Conservation (phyloP, 2,113 vertebrate species). For the Conger conger region DNA sequence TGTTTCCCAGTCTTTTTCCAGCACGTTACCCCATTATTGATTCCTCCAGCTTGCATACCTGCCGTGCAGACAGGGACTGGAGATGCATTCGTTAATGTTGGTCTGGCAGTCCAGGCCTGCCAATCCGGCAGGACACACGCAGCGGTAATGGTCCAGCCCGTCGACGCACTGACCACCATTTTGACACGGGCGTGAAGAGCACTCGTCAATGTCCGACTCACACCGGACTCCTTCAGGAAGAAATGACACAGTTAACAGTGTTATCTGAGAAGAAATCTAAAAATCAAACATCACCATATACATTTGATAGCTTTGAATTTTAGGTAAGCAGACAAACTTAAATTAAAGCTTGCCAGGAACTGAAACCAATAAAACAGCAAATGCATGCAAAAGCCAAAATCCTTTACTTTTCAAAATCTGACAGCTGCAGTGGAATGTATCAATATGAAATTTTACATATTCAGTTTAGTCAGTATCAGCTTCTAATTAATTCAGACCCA, state of each 20-base stretch:
- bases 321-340: not conserved
- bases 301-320: not conserved
- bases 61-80: conserved; percentile 79
- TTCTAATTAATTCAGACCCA: no score
- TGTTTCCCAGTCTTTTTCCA: conserved; percentile 34
- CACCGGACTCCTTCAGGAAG: conserved; percentile 63
- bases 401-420: not conserved
- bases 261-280: not conserved
- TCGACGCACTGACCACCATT: conserved; percentile 71
- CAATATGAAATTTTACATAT: no score
- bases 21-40: conserved; percentile 35
- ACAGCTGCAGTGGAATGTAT: no score
- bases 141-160: conserved; percentile 65
- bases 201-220: conserved; percentile 72
- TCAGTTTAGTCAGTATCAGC: no score
- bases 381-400: not conserved
- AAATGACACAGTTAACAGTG: not conserved
- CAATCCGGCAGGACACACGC: conserved; percentile 71
- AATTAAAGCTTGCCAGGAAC: not conserved
- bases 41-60: conserved; percentile 59
- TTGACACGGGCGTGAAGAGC: conserved; percentile 69
- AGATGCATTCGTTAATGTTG: conserved; percentile 74
- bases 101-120: conserved; percentile 67
- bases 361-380: not conserved
- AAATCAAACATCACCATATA: no score